phyloP scores from a whole-genome alignment of 2,113 vertebrate genomes.

The Fregetta grallaria region DNA sequence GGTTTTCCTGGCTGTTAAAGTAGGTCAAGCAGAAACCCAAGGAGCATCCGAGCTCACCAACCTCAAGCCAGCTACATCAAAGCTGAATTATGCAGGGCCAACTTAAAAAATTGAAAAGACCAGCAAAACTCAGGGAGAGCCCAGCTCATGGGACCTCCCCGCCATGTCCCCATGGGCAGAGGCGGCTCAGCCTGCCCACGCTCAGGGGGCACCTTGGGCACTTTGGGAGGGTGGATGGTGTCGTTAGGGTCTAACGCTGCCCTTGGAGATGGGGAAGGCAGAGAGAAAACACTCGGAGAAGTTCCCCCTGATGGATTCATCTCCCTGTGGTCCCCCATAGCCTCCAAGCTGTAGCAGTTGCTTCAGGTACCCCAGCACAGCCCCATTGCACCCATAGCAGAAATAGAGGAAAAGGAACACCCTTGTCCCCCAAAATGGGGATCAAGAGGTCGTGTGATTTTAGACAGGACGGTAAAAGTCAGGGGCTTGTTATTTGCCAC shows the following conservation, averaged over 20 bases:
- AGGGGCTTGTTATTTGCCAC: neutral
- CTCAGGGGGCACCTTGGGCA: neutral
- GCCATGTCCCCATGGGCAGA: neutral
- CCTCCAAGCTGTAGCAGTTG: neutral
- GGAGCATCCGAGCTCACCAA: neutral
- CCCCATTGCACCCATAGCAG: neutral
- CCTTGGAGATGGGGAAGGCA: neutral
- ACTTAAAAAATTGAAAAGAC: constrained; percentile 50
- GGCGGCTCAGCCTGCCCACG: neutral
- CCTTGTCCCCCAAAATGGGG: fast-evolving
- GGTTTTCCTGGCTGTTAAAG: neutral
- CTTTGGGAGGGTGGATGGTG: neutral
- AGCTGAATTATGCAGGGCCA: constrained; percentile 53
- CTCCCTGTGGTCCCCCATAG: fast-evolving
- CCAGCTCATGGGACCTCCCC: neutral
- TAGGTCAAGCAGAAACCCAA: constrained; percentile 56
- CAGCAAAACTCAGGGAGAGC: neutral
- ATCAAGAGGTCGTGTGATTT: fast-evolving
- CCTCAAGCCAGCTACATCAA: neutral
- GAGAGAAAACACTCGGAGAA: neutral
- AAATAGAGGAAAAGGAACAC: neutral
- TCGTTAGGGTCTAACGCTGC: neutral
- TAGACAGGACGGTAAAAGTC: neutral
- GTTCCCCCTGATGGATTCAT: neutral
- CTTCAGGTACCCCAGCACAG: neutral